Evolutionary conservation across 1,140 invertebrate species (phyloP), one percentile per base, ranked within the genome.

Genomic region (Halesus radiatus): DNA sequence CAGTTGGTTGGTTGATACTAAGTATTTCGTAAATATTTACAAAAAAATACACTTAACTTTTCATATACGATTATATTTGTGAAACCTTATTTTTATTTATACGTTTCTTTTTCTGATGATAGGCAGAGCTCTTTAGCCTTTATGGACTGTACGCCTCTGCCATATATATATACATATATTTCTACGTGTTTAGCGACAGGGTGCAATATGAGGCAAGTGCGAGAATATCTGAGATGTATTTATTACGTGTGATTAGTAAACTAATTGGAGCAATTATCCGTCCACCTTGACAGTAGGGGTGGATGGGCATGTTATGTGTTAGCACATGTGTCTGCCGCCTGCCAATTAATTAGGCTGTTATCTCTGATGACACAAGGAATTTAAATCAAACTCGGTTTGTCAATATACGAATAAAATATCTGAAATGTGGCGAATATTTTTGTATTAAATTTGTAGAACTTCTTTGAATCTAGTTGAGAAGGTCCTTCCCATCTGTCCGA

Each of bases 241-340:
- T 64, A 64, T 64, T 64, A 29, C 0, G 15, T 23, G 60, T 64
- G 60, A 64, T 64, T 64, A 64, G 60, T 29, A 29, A 29, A 64
- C 60, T 64, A 64, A 64, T 64, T 64, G 60, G 15, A 23, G 60
- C 60, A 64, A 64, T 64, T 64, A 64, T 64, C 60, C 60, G 60
- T 56, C 60, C 23, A 64, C 60, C 18, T 26, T 23, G 60, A 22
- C 23, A 29, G 18, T 29, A 5, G 4, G 20, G 60, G 60, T 29
- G n/a, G 54, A 22, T 22, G 4, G 54, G 54, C 54, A 22, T 56
- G 20, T 56, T 56, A 56, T 56, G 20, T 56, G n/a, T 18, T 56
- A 20, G n/a, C 54, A 16, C 23, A 29, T 13, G 23, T 64, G 60
- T 64, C 23, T 64, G 60, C 15, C 23, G 15, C 5, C 15, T 64